Evolutionary conservation across 2,797 vertebrate genomes (phyloP), one percentile per base, ranked within the genome.

Genomic region (Gobio occitaniae): DNA sequence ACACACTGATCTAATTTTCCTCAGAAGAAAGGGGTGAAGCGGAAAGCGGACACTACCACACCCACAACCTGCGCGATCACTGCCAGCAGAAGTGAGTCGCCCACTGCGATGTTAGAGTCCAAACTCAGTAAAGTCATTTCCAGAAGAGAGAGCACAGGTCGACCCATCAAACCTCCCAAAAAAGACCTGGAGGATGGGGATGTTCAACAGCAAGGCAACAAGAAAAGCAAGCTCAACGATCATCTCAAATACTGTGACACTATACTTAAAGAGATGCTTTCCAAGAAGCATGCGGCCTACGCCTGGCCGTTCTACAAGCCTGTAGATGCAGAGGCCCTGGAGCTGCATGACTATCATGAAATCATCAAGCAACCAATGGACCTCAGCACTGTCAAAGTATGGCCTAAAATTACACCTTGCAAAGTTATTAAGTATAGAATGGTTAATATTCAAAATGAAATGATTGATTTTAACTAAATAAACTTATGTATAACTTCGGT

Each of bases 341-440:
- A 99, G 88, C 95, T 99, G 84, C 98, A 99, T 3, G 98, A 99
- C 94, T 99, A 99, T 93, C 98, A 99, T 0, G 97, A 99, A 93
- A 99, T 99, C 93, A 99, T 99, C 96, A 99, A 99, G 91, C 97
- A 99, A 89, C 98, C 98, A 66, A 99, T 99, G 98, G 98, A 99
- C 95, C 97, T 99, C 92, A 99, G 97, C 95, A 97, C 96, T 56
- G 97, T 98, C 89, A 97, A 98, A 95, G 98, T 99, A 95, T 21
- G 90, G 25, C 44, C 1, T 38, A 29, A 36, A 68, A 36, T 70
- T 50, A 70, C 50, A n/a, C 8, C 50, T 21, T 29, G 9, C 15
- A 41, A 44, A 50, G 38, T 47, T 47, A 3, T 63, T 78, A 12
- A 78, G 6, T 54, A 36, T 76, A 76, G 36, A 21, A 76, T 21